Conservation (phyloP, 1,140 invertebrate genomes). For the Apis cerana region DNA sequence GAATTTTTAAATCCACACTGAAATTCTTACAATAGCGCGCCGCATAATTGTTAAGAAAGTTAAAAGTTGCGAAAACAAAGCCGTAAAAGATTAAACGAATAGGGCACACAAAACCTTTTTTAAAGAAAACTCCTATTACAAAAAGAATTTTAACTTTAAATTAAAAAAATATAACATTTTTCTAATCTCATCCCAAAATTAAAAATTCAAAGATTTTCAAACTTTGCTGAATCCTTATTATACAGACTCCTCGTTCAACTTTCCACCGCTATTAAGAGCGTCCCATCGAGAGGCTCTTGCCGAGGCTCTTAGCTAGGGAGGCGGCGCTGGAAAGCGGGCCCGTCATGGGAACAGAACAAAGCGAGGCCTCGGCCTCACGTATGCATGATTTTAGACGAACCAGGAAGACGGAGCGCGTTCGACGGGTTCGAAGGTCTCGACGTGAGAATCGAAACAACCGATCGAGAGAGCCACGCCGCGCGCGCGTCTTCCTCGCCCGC, state of each 20-base stretch:
- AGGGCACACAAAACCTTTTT: too few relatives aligned
- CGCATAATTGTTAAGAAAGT: too few relatives aligned
- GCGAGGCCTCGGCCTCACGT: slow-evolving; percentile 44
- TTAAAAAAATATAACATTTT: too few relatives aligned
- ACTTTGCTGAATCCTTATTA: too few relatives aligned
- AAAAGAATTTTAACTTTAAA: too few relatives aligned
- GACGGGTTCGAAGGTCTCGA: slow-evolving; percentile 53
- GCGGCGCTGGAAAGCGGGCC: slow-evolving; percentile 7
- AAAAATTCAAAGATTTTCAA: too few relatives aligned
- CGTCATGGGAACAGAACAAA: slow-evolving; percentile 49
- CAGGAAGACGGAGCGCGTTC: slow-evolving; percentile 37
- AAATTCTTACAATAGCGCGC: too few relatives aligned
- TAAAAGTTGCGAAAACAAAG: too few relatives aligned
- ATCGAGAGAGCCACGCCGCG: slow-evolving; percentile 35
- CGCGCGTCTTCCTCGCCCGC: slow-evolving; percentile 13
- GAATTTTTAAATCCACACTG: background rate
- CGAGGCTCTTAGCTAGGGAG: background rate
- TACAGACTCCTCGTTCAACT: too few relatives aligned
- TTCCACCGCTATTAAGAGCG: background rate
- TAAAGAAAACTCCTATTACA: too few relatives aligned
- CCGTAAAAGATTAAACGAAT: too few relatives aligned
- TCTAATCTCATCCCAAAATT: too few relatives aligned
- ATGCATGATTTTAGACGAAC: slow-evolving; percentile 56
- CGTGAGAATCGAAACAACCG: slow-evolving; percentile 58
- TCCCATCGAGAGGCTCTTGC: background rate